phyloP scores from a whole-genome alignment of 1,140 invertebrate genomes.

The Aphelenchoides avenae region DNA sequence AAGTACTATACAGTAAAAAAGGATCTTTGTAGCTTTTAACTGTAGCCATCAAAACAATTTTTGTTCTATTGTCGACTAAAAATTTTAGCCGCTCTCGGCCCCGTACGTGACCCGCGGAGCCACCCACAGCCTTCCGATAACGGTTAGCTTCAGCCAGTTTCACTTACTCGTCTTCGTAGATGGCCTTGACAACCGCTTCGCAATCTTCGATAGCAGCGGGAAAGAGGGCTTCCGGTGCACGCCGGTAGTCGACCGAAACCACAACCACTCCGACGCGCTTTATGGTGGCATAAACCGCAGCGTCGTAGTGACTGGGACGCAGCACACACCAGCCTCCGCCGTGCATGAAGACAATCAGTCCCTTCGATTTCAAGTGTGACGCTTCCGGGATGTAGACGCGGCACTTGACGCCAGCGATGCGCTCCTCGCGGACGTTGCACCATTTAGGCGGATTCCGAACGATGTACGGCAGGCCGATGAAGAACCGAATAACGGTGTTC shows the following conservation, averaged over 20 bases:
- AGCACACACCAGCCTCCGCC: slow-evolving; percentile 54
- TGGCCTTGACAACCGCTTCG: slow-evolving; percentile 41
- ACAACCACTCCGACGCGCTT: slow-evolving; percentile 34
- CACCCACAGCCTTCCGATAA: too few relatives aligned
- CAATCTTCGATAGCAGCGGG: slow-evolving; percentile 53
- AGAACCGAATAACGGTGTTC: slow-evolving; percentile 46
- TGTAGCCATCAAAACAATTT: too few relatives aligned
- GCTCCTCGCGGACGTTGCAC: slow-evolving; percentile 34
- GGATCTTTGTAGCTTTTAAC: too few relatives aligned
- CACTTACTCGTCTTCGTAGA: slow-evolving; percentile 42
- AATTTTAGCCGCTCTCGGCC: too few relatives aligned
- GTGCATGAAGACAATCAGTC: slow-evolving; percentile 52
- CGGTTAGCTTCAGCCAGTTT: too few relatives aligned
- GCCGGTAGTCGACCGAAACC: slow-evolving; percentile 52
- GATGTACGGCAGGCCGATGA: slow-evolving; percentile 39
- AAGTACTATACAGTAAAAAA: too few relatives aligned
- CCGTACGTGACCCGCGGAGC: too few relatives aligned
- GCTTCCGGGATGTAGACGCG: slow-evolving; percentile 46
- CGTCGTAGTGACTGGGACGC: slow-evolving; percentile 48
- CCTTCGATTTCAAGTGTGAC: slow-evolving; percentile 30
- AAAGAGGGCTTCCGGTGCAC: slow-evolving; percentile 50
- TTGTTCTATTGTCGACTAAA: too few relatives aligned
- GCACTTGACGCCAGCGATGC: slow-evolving; percentile 50
- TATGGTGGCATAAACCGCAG: slow-evolving; percentile 35
- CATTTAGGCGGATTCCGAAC: slow-evolving; percentile 42